Percentiles rank a stretch among this genome's conserved stretches.
Conservation (phyloP, 2,888 invertebrate genomes). For the Acanthopleura granulata region DNA sequence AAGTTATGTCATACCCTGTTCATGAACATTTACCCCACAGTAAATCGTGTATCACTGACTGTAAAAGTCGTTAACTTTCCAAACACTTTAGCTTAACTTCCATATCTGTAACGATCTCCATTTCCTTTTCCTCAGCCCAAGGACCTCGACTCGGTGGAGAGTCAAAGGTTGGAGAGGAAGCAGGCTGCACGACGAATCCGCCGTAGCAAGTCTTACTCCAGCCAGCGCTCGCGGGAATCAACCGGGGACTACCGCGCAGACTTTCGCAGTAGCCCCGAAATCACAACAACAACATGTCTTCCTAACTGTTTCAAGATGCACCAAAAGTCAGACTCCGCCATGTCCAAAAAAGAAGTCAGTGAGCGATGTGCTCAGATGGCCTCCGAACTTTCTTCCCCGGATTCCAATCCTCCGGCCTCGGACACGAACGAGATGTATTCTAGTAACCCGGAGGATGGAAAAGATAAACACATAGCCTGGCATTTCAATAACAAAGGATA, state of each 20-base stretch:
- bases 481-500: constrained; percentile 33
- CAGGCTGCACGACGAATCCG: constrained; percentile 57
- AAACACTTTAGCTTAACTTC: too few relatives aligned
- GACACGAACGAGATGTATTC: constrained; percentile 26
- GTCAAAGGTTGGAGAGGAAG: constrained; percentile 54
- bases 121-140: constrained; percentile 46
- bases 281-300: constrained; percentile 54
- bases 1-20: too few relatives aligned
- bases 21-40: too few relatives aligned
- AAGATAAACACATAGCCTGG: constrained; percentile 23
- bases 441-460: not conserved
- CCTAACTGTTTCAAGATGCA: constrained; percentile 60
- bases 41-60: too few relatives aligned
- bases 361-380: constrained; percentile 24
- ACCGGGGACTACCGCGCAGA: constrained; percentile 1
- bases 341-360: not conserved
- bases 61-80: too few relatives aligned
- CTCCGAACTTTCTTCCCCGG: constrained; percentile 51
- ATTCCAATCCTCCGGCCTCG: constrained; percentile 51
- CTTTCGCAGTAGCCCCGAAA: constrained; percentile 26
- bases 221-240: constrained; percentile 30
- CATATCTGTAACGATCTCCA: too few relatives aligned
- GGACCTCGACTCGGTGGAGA: constrained; percentile 58
- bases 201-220: constrained; percentile 55
- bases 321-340: constrained; percentile 45